These are phyloP conservation scores for Ceratina calcarata DNA, from an alignment of 1,140 invertebrate genomes.

Conservation along the genomic window DNA sequence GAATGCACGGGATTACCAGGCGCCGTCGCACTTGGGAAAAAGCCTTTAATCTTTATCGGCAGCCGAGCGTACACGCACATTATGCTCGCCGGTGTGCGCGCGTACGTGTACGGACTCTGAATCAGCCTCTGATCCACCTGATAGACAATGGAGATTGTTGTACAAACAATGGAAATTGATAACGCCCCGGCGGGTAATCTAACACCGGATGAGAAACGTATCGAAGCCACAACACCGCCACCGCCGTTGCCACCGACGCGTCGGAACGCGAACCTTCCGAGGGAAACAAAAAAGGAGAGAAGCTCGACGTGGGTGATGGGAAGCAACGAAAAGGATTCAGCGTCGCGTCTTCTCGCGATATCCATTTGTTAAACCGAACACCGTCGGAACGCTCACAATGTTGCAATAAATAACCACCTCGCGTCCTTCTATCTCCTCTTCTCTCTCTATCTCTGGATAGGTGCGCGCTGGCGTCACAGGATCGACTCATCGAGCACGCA, in stretches of 20 bases:
- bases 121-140: conserved; percentile 55
- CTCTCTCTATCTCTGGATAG: no score
- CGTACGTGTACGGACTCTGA: conserved; percentile 37
- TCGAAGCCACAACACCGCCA: conserved; percentile 75
- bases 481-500: background rate
- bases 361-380: conserved; percentile 28
- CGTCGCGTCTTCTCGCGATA: conserved; percentile 37
- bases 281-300: conserved; percentile 16
- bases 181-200: conserved; percentile 69
- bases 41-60: conserved; percentile 29
- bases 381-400: background rate
- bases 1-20: conserved; percentile 28
- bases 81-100: background rate
- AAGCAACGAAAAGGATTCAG: conserved; percentile 23
- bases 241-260: no score
- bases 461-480: background rate
- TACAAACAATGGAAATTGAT: conserved; percentile 75
- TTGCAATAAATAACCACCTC: conserved; percentile 1
- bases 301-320: conserved; percentile 60
- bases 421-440: background rate
- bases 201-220: conserved; percentile 77
- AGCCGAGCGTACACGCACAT: no score
- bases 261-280: background rate
- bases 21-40: conserved; percentile 30
- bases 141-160: conserved; percentile 77